Evolutionary conservation across 92 coral and sea anemone genomes (phyloP), one percentile per base, ranked within the genome.

Genomic region (Paramuricea clavata): DNA sequence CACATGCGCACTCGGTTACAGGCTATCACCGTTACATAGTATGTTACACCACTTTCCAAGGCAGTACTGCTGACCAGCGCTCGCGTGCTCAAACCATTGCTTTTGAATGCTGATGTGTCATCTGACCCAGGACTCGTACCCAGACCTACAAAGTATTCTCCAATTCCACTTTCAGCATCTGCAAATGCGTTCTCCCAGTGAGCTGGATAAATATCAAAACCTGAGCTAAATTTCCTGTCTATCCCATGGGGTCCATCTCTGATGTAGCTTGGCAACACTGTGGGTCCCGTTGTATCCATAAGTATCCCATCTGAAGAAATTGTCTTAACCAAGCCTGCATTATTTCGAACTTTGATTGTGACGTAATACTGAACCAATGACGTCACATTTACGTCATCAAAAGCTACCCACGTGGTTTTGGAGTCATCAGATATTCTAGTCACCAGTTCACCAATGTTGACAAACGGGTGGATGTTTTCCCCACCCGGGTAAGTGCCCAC

Each of bases 1-100:
- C 99, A 96, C 95, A 94, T 95, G 56, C 93, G 90, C 65, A 96
- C 99, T 32, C 95, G 90, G 85, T 97, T 97, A 72, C 99, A 94
- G 19, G 94, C 99, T 25, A 91, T 82, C 17, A 97, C 97, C 12
- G 93, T 89, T 25, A 85, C 97, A 68, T 89, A 91, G 83, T 97
- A 97, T 39, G 85, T 88, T 41, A 74, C 89, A 22, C 99, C 99
- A 83, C 95, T 95, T 33, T 92, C 92, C 7, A 97, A 90, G 25
- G 88, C 49, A 47, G 88, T 59, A 27, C 97, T 96, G 43, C 77
- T 87, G 21, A 94, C 64, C 11, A 93, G 84, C 22, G 80, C 90
- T 27, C 72, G 91, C 28, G 95, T 97, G 42, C 42, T 83, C 7
- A 67, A 70, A 16, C 95, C 98, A 26, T 91, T 93, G 32, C 91